Percentiles rank a stretch among this genome's conserved stretches.
These are phyloP conservation scores for Oreochromis grahami DNA, from an alignment of 2,797 vertebrate species.

Conservation along the genomic window DNA sequence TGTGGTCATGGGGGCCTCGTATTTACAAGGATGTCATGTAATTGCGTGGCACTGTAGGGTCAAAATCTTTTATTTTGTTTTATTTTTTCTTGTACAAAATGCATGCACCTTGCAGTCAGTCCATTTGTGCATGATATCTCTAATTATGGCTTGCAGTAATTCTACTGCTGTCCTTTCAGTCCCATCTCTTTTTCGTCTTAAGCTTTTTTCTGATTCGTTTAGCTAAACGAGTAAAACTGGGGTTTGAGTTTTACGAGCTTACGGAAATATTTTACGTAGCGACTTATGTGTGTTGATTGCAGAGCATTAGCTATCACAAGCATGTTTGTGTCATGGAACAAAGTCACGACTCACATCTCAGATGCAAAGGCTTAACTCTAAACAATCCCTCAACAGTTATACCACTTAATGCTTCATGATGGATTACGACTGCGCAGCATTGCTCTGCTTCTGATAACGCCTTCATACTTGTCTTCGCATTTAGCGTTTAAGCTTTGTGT, in stretches of 20 bases:
- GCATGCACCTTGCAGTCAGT: neutral
- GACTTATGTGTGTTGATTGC: neutral
- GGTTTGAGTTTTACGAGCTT: neutral
- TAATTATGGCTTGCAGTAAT: neutral
- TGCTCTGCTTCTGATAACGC: neutral
- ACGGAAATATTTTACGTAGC: neutral
- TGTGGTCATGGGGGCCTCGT: neutral
- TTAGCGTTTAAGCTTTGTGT: neutral
- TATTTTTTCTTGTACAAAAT: neutral
- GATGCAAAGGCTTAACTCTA: neutral
- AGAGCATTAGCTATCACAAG: neutral
- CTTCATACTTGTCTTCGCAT: neutral
- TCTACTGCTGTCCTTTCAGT: neutral
- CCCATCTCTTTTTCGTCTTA: neutral
- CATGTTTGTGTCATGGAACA: neutral
- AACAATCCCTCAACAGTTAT: neutral
- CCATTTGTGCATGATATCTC: neutral
- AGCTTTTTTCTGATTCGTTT: rapidly evolving
- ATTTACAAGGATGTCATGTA: neutral
- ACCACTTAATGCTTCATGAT: neutral
- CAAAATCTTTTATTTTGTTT: neutral
- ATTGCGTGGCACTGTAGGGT: neutral
- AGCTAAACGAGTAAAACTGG: neutral
- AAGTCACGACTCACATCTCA: neutral
- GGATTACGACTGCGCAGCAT: neutral